Conservation (phyloP, 1,140 invertebrate species). For the Drosophila virilis region DNA sequence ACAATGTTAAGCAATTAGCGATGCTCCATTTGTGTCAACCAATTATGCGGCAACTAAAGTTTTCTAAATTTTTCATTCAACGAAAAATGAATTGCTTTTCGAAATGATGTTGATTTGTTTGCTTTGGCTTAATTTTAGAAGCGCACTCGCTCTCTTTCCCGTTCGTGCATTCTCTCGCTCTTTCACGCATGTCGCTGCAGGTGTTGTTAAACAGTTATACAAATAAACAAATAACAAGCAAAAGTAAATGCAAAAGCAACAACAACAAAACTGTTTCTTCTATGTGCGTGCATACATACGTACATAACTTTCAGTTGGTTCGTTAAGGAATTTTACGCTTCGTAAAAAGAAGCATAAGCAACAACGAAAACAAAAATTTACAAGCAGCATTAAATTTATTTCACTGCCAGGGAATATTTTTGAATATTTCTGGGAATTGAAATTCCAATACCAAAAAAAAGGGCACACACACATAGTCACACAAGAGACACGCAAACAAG, state of each 20-base stretch:
- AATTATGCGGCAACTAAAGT: slow-evolving; percentile 50
- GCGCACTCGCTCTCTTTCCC: slow-evolving; percentile 26
- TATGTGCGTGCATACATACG: slow-evolving; percentile 49
- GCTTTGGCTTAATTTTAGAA: slow-evolving; percentile 73
- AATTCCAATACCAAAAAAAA: slow-evolving; percentile 65
- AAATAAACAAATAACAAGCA: slow-evolving; percentile 74
- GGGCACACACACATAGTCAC: slow-evolving; percentile 14
- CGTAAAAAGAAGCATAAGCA: slow-evolving; percentile 56
- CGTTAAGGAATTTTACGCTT: slow-evolving; percentile 81
- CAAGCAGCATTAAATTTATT: slow-evolving; percentile 78
- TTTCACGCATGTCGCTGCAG: slow-evolving; percentile 56
- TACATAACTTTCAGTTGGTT: slow-evolving; percentile 76
- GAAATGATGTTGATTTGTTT: slow-evolving; percentile 73
- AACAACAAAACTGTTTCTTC: slow-evolving; percentile 42
- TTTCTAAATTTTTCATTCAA: slow-evolving; percentile 43
- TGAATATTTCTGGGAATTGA: slow-evolving; percentile 79
- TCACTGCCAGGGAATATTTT: slow-evolving; percentile 76
- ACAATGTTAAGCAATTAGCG: slow-evolving; percentile 52
- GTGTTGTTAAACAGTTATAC: slow-evolving; percentile 80
- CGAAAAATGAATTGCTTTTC: slow-evolving; percentile 50
- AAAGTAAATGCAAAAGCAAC: slow-evolving; percentile 44
- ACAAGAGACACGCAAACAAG: slow-evolving; percentile 70
- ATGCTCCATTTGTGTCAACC: slow-evolving; percentile 54
- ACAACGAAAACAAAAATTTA: slow-evolving; percentile 55
- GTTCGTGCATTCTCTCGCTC: slow-evolving; percentile 4